Evolutionary conservation across 2,888 invertebrate genomes (phyloP).

Genomic region (Phymatocera aterrima): DNA sequence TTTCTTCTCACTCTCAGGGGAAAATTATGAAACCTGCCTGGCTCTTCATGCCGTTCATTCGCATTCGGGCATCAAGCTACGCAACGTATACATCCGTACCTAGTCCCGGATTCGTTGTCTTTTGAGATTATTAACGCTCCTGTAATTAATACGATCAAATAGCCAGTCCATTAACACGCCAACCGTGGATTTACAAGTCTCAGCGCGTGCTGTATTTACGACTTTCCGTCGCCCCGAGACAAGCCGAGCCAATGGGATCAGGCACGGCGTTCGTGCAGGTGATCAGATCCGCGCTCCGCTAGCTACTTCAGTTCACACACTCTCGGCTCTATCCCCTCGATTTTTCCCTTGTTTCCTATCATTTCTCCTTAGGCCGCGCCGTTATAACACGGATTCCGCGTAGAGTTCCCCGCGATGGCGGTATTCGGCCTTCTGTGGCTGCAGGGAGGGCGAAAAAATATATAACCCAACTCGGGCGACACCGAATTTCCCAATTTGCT

Average conservation of each 20-base stretch:
- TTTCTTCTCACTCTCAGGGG: too few relatives aligned
- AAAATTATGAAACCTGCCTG: neutral
- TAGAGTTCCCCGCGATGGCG: too few relatives aligned
- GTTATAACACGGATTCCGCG: too few relatives aligned
- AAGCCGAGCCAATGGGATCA: neutral
- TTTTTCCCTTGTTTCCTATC: neutral
- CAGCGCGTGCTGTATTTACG: slow-evolving; percentile 67
- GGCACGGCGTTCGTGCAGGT: slow-evolving; percentile 32
- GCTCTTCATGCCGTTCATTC: neutral
- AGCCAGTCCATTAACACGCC: slow-evolving; percentile 71
- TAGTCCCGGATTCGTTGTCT: slow-evolving; percentile 51
- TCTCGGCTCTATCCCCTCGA: neutral
- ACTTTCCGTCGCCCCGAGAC: slow-evolving; percentile 61
- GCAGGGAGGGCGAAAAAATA: too few relatives aligned
- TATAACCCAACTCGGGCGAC: too few relatives aligned
- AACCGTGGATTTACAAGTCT: slow-evolving; percentile 69
- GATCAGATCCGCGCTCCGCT: slow-evolving; percentile 26
- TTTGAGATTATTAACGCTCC: slow-evolving; percentile 70
- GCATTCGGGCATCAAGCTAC: too few relatives aligned
- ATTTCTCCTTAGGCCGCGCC: too few relatives aligned
- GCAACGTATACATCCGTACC: too few relatives aligned
- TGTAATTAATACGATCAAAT: slow-evolving; percentile 71
- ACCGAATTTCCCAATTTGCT: neutral
- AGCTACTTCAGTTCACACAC: neutral
- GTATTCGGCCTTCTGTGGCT: too few relatives aligned